These are phyloP conservation scores for Nyctibius bracteatus DNA, from an alignment of 2,113 vertebrate genomes.

Conservation along the genomic window DNA sequence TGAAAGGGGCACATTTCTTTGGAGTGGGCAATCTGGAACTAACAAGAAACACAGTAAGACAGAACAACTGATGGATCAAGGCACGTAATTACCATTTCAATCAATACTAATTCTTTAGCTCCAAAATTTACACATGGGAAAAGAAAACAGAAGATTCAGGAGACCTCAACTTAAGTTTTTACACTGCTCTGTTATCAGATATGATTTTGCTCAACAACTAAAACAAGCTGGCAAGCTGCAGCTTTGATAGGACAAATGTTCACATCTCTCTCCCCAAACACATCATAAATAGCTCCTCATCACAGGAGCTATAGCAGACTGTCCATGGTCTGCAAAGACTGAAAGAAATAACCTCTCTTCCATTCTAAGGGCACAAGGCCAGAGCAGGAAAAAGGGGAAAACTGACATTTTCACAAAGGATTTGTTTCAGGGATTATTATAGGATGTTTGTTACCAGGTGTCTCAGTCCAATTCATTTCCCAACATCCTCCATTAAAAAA, in stretches of 20 bases:
- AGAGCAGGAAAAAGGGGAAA: background rate
- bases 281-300: background rate
- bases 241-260: background rate
- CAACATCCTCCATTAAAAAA: background rate
- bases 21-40: background rate
- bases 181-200: background rate
- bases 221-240: background rate
- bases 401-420: background rate
- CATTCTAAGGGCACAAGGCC: background rate
- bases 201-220: background rate
- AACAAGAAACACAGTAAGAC: background rate
- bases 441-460: background rate
- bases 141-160: background rate
- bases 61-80: background rate
- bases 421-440: background rate
- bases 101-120: background rate
- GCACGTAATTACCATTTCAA: background rate
- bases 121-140: background rate
- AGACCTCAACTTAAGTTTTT: background rate
- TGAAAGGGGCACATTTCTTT: background rate
- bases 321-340: background rate
- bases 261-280: background rate
- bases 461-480: background rate
- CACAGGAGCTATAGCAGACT: background rate
- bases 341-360: background rate